Evolutionary conservation across 2,113 vertebrate species (phyloP), one percentile per base, ranked within the genome.

Genomic region (Trichomycterus rosablanca): DNA sequence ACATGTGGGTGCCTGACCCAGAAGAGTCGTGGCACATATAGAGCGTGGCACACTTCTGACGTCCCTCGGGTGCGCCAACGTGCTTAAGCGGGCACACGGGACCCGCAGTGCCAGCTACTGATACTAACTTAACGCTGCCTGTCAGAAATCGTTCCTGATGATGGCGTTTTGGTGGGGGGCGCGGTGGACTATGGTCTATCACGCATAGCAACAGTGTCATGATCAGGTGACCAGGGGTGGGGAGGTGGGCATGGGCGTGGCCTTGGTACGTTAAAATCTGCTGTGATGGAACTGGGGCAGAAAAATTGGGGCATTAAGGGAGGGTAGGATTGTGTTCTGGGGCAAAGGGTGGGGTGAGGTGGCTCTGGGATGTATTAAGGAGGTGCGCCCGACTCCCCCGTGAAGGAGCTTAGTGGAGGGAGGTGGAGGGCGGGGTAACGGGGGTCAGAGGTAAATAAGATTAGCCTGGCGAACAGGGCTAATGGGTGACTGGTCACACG

Each of bases 161-260:
- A 39, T 37, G n/a, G 14, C 39, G 50, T 64, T 30, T 34, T 50
- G 26, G 49, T 10, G 4, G 11, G 1, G 16, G 15, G 5, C 2
- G 1, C 3, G 20, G 20, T 5, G 3, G 40, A 16, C 2, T 12
- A n/a, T n/a, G n/a, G n/a, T n/a, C n/a, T n/a, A n/a, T n/a, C n/a
- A 80, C 75, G 81, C 78, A 71, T 81, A 79, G 85, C 83, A 85
- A 88, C 85, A 86, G 83, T 71, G 18, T 75, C 75, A 73, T 53
- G 5, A 10, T 45, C 80, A 82, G 66, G 68, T 86, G 81, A 84
- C 73, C 9, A 7, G 35, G 64, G 70, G 55, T 61, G 50, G 56
- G n/a, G 24, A 66, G 53, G 66, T 63, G 61, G 16, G 62, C 28
- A 18, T 39, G 24, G 28, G 19, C 37, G 2, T 57, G 18, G 72